Base-by-base conservation (phyloP, 2,797 vertebrate species). In the Sus cebifrons region DNA sequence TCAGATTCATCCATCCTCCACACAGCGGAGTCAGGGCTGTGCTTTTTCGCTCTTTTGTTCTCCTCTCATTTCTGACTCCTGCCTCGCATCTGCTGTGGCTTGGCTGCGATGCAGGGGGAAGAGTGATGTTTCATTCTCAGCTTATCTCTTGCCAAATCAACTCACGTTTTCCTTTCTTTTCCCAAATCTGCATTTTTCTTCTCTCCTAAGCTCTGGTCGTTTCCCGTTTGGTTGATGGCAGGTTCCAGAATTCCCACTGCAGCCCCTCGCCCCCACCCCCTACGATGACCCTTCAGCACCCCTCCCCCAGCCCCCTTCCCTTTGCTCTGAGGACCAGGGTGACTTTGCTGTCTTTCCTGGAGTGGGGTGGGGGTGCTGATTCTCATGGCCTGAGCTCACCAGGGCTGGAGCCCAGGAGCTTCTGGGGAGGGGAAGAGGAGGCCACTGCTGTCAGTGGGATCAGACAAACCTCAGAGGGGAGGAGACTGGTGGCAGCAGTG, bases 51-150 rank as follows among this genome's bases (percentile, higher is more conserved):
- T 36, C 36, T 36, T 36, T 36, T 36, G 36, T 90, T 73, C 12
- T 18, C 29, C 29, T 92, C 68, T 70, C 32, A 49, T 65, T 77
- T 89, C 88, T 78, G 82, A 64, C 73, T 97, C 62, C 82, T 77
- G 21, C 29, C 62, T 71, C 3, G 6, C 21, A 95, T 87, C 71
- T 87, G 73, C 40, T 88, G 89, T 73, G 44, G 11, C 78, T 92
- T 85, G 62, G 54, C 91, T 86, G 18, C 83, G 77, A 54, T 40
- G 52, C 49, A 44, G n/a, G 62, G 25, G 23, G 67, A 90, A 60
- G 71, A 88, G 29, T 23, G 36, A 71, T 79, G 73, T 29, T 79
- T 90, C 68, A 67, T 84, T 92, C 36, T 74, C 40, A 40, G 25
- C 62, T 96, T 52, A 44, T 71, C 32, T 75, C 40, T 81, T 78